phyloP scores from a whole-genome alignment of 2,888 invertebrate genomes.

The Brenthis daphne region DNA sequence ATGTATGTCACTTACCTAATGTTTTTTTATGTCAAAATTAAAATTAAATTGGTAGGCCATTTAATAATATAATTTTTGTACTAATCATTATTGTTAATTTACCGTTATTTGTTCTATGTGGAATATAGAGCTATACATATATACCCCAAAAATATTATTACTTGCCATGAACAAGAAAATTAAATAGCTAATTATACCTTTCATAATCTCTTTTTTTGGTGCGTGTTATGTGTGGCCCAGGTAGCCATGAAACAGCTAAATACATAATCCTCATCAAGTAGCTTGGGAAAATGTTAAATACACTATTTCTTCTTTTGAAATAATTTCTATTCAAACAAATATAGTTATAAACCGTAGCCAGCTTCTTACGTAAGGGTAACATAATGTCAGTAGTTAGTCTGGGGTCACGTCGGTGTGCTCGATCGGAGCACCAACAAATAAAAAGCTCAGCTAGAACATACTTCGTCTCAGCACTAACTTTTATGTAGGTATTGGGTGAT shows the following conservation, averaged over 20 bases:
- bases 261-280: not conserved
- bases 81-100: too few species aligned
- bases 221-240: too few species aligned
- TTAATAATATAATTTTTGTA: too few species aligned
- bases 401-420: constrained; percentile 46
- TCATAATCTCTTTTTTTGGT: too few species aligned
- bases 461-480: constrained; percentile 50
- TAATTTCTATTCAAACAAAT: not conserved
- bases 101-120: too few species aligned
- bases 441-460: constrained; percentile 62
- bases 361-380: constrained; percentile 1
- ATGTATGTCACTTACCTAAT: not conserved
- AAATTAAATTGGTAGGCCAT: too few species aligned
- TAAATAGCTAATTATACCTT: too few species aligned
- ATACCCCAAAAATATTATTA: too few species aligned
- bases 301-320: not conserved
- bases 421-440: constrained; percentile 57
- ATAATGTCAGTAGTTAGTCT: constrained; percentile 36
- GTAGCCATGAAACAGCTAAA: too few species aligned
- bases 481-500: constrained; percentile 27
- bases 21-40: too few species aligned
- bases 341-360: not conserved
- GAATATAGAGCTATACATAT: too few species aligned
- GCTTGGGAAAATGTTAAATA: not conserved
- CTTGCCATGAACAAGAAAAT: too few species aligned